Percentiles rank a stretch among this genome's conserved stretches.
Conservation (phyloP, 2,113 vertebrate species). For the Columba janthina region DNA sequence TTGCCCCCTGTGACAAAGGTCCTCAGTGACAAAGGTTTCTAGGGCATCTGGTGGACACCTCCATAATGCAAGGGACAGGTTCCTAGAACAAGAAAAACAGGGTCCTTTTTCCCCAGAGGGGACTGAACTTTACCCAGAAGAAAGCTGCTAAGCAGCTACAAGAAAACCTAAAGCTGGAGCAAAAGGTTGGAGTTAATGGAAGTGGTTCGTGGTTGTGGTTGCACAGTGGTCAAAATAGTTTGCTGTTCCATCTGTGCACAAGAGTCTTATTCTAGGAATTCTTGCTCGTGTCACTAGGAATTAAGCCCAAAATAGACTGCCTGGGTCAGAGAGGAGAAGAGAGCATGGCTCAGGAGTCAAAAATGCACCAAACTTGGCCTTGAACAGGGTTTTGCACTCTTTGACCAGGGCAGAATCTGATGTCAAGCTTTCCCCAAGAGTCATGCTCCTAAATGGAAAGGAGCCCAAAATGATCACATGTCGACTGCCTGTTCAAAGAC, state of each 20-base stretch:
- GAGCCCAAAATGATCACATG: background rate
- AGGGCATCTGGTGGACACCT: background rate
- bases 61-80: background rate
- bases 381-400: background rate
- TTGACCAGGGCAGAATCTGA: background rate
- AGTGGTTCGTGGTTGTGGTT: slow-evolving; percentile 42
- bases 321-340: background rate
- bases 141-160: background rate
- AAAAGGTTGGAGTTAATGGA: slow-evolving; percentile 22
- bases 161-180: background rate
- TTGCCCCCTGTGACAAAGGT: background rate
- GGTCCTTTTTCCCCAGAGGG: background rate
- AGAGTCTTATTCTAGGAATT: slow-evolving; percentile 57
- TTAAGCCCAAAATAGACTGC: background rate
- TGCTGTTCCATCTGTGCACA: slow-evolving; percentile 1
- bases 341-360: background rate
- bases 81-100: background rate
- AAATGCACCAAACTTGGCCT: slow-evolving; percentile 25
- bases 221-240: background rate
- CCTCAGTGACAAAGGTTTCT: background rate
- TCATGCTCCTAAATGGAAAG: background rate
- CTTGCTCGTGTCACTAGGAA: slow-evolving; percentile 23
- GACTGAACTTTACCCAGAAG: background rate
- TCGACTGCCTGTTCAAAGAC: background rate
- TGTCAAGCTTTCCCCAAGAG: slow-evolving; percentile 34